Conservation (phyloP, 2,113 vertebrate genomes). For the Lota lota region DNA sequence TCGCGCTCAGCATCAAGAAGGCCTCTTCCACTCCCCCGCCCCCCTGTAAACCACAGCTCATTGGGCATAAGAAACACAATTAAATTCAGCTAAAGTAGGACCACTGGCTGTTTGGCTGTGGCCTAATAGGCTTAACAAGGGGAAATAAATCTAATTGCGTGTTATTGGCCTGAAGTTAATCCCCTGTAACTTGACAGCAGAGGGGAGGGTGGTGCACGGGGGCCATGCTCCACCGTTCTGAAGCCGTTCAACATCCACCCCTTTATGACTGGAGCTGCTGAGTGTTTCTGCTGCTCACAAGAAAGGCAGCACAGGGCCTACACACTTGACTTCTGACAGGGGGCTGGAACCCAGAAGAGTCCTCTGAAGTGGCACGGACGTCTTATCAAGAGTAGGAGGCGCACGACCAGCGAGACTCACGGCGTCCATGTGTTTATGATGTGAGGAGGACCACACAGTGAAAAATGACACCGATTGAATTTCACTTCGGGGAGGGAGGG, state of each 20-base stretch:
- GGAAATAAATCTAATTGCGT: slow-evolving; percentile 74
- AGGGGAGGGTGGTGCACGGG: slow-evolving; percentile 19
- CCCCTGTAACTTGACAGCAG: slow-evolving; percentile 47
- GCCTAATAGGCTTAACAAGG: slow-evolving; percentile 71
- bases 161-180: slow-evolving; percentile 74
- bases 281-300: slow-evolving; percentile 25
- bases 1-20: slow-evolving; percentile 29
- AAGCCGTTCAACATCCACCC: slow-evolving; percentile 18
- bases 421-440: slow-evolving; percentile 32
- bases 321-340: slow-evolving; percentile 56
- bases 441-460: slow-evolving; percentile 38
- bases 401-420: neutral
- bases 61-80: slow-evolving; percentile 81
- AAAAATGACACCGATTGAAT: neutral
- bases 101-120: slow-evolving; percentile 57
- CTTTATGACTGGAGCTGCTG: slow-evolving; percentile 6
- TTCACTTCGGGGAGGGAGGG: neutral
- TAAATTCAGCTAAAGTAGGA: slow-evolving; percentile 73
- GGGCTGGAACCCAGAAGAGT: neutral
- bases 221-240: slow-evolving; percentile 19
- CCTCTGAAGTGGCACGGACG: slow-evolving; percentile 44
- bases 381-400: slow-evolving; percentile 51
- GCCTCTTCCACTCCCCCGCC: slow-evolving; percentile 59
- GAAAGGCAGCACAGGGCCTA: slow-evolving; percentile 33
- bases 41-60: slow-evolving; percentile 58